phyloP scores from a whole-genome alignment of 2,888 invertebrate species.

The Drepanosiphum platanoidis region DNA sequence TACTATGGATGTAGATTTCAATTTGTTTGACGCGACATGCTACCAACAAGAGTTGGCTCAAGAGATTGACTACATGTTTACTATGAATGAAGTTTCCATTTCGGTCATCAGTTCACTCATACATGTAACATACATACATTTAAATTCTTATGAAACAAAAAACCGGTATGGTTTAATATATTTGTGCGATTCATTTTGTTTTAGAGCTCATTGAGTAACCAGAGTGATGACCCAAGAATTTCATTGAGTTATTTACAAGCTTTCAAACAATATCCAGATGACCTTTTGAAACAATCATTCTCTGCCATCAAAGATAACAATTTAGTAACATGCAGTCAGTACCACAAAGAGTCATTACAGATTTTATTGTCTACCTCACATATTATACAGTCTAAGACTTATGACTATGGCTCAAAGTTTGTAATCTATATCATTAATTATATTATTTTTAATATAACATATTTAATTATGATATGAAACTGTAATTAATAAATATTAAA shows the following conservation, averaged over 20 bases:
- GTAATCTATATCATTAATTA: background rate
- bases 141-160: background rate
- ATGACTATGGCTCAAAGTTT: constrained; percentile 53
- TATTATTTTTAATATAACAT: too few species aligned
- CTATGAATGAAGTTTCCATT: constrained; percentile 69
- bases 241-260: constrained; percentile 77
- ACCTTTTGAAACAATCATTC: constrained; percentile 68
- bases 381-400: constrained; percentile 54
- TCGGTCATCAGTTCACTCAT: constrained; percentile 72
- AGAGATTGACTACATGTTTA: constrained; percentile 31
- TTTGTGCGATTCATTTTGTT: constrained; percentile 4
- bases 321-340: constrained; percentile 56
- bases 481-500: too few species aligned
- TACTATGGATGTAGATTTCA: background rate
- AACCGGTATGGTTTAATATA: background rate
- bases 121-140: constrained; percentile 65
- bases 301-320: constrained; percentile 10
- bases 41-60: background rate
- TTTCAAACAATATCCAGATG: constrained; percentile 78
- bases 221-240: constrained; percentile 73
- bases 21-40: background rate
- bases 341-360: constrained; percentile 50
- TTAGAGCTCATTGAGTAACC: constrained; percentile 75
- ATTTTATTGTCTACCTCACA: constrained; percentile 50
- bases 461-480: background rate